Evolutionary conservation across 2,888 invertebrate species (phyloP).

Genomic region (Scaptomyza polygonia): DNA sequence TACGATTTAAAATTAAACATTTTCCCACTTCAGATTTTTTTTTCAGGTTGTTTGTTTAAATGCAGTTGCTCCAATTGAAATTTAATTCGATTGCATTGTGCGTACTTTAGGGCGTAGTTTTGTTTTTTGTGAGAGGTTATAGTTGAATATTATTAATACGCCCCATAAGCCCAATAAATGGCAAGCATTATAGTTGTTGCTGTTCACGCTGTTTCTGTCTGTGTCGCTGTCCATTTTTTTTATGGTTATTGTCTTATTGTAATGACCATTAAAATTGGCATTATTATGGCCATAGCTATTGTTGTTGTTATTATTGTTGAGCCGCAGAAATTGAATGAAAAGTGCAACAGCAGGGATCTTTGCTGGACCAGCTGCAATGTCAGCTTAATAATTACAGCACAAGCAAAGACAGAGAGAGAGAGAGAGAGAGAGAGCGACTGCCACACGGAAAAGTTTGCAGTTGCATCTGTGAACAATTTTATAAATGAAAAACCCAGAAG

Average conservation of each 20-base stretch:
- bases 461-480: slow-evolving; percentile 64
- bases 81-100: slow-evolving; percentile 66
- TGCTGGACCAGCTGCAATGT: slow-evolving; percentile 61
- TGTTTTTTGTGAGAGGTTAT: slow-evolving; percentile 30
- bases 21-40: neutral
- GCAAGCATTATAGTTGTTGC: slow-evolving; percentile 40
- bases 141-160: slow-evolving; percentile 73
- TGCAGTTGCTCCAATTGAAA: slow-evolving; percentile 59
- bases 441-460: slow-evolving; percentile 29
- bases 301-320: slow-evolving; percentile 30
- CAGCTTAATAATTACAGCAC: slow-evolving; percentile 72
- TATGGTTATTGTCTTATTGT: slow-evolving; percentile 71
- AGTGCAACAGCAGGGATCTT: slow-evolving; percentile 51
- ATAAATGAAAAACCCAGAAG: slow-evolving; percentile 48
- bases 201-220: slow-evolving; percentile 16
- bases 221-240: slow-evolving; percentile 61
- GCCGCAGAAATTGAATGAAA: slow-evolving; percentile 47
- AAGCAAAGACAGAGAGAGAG: slow-evolving; percentile 25
- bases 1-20: slow-evolving; percentile 6
- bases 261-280: slow-evolving; percentile 78
- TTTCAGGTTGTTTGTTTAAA: neutral
- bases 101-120: slow-evolving; percentile 34
- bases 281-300: slow-evolving; percentile 57
- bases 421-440: too few relatives aligned
- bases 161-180: slow-evolving; percentile 77